A percentile compares a stretch with the other conserved stretches of the same genome.
phyloP scores from a whole-genome alignment of 2,113 vertebrate species.

The Pedionomus torquatus region DNA sequence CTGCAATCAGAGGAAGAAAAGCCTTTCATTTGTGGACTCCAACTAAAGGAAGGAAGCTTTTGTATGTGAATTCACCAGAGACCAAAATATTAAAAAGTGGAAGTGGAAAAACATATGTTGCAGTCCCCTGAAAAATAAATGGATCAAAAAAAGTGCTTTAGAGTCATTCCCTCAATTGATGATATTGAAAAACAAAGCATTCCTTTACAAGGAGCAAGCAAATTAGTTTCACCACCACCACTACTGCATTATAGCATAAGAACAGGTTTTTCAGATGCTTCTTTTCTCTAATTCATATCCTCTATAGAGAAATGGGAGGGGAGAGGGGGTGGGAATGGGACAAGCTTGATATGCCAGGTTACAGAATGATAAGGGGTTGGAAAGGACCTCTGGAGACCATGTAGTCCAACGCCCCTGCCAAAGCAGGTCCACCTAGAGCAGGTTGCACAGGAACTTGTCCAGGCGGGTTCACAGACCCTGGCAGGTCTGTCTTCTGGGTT shows the following conservation, averaged over 20 bases:
- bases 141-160: slow-evolving; percentile 45
- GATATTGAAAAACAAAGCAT: slow-evolving; percentile 6
- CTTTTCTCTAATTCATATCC: neutral
- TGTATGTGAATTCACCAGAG: slow-evolving; percentile 75
- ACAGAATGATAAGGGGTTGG: no score
- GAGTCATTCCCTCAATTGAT: slow-evolving; percentile 22
- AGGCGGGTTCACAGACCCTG: no score
- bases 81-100: slow-evolving; percentile 81
- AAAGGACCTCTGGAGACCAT: no score
- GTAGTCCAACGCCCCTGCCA: no score
- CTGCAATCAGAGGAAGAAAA: slow-evolving; percentile 81
- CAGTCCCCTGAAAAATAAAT: slow-evolving; percentile 43
- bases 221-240: neutral
- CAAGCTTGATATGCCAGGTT: neutral
- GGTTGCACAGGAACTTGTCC: no score
- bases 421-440: no score
- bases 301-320: neutral
- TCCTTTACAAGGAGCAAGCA: neutral
- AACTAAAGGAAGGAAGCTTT: slow-evolving; percentile 81
- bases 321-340: no score
- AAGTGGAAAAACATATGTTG: slow-evolving; percentile 80
- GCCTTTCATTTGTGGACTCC: slow-evolving; percentile 80
- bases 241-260: neutral
- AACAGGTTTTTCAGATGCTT: neutral
- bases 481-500: neutral